Percentiles rank a stretch among this genome's conserved stretches.
Evolutionary conservation across 2,797 vertebrate species (phyloP).

Genomic region (Choloepus didactylus): DNA sequence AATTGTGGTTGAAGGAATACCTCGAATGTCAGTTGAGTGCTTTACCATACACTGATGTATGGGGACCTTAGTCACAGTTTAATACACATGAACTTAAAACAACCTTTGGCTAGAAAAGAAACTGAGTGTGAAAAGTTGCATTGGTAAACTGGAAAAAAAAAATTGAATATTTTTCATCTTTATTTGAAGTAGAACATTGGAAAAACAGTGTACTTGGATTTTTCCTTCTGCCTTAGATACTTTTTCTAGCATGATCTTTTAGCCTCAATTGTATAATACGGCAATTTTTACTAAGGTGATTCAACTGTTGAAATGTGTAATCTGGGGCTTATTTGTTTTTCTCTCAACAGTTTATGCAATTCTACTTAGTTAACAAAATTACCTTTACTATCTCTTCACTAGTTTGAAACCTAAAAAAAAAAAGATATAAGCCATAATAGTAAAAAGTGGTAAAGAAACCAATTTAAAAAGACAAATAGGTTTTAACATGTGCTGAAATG

Average conservation of each 20-base stretch:
- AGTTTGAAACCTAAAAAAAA: conserved; percentile 66
- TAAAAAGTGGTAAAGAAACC: conserved; percentile 49
- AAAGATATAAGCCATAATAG: conserved; percentile 50
- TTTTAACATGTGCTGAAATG: conserved; percentile 67
- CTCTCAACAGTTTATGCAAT: conserved; percentile 68
- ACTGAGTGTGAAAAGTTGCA: conserved; percentile 16
- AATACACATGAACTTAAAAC: background rate
- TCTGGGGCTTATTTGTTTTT: conserved; percentile 67
- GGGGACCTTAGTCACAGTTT: background rate
- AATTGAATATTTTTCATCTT: background rate
- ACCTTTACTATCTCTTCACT: conserved; percentile 53
- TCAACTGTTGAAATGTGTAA: conserved; percentile 60
- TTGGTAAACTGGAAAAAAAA: conserved; percentile 25
- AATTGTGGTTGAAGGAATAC: background rate
- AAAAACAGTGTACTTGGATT: background rate
- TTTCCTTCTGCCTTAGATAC: background rate
- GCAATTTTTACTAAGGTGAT: conserved; percentile 63
- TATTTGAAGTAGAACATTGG: background rate
- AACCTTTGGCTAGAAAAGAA: background rate
- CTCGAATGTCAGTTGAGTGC: background rate
- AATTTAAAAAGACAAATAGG: conserved; percentile 73
- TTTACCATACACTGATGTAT: background rate
- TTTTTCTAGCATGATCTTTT: conserved; percentile 2
- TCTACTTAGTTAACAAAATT: conserved; percentile 51
- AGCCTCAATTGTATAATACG: background rate